Conservation (phyloP, 1,140 invertebrate species). For the Atopsyche davidsoni region DNA sequence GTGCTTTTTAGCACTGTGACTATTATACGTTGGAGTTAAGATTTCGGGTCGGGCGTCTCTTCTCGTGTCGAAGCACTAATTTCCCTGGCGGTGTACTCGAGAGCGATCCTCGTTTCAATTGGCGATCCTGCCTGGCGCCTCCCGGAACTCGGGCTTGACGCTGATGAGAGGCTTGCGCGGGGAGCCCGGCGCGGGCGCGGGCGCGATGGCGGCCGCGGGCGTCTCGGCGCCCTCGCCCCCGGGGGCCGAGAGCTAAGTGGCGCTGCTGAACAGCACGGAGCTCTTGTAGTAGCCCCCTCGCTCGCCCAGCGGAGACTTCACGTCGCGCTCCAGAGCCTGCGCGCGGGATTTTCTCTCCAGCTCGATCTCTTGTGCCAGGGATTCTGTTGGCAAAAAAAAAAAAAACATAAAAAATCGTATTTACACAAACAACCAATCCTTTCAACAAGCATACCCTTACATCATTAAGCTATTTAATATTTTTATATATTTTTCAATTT, state of each 20-base stretch:
- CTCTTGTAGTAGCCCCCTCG: slow-evolving; percentile 77
- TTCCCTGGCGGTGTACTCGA: neutral
- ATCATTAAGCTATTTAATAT: no score
- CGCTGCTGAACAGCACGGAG: slow-evolving; percentile 75
- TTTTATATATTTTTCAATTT: no score
- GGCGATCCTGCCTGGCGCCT: slow-evolving; percentile 41
- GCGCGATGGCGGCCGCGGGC: slow-evolving; percentile 10
- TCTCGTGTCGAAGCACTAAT: neutral
- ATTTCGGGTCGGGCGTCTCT: neutral
- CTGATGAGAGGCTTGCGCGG: slow-evolving; percentile 47
- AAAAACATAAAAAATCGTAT: slow-evolving; percentile 10
- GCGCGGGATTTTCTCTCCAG: slow-evolving; percentile 77
- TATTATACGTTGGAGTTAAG: no score
- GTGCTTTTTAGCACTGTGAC: slow-evolving; percentile 5
- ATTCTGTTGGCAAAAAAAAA: slow-evolving; percentile 54
- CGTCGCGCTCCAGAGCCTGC: slow-evolving; percentile 70
- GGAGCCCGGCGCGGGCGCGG: slow-evolving; percentile 33
- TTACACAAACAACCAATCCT: neutral
- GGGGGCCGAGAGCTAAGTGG: slow-evolving; percentile 60
- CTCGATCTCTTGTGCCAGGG: slow-evolving; percentile 76
- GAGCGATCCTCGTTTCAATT: slow-evolving; percentile 9
- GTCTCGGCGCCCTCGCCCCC: slow-evolving; percentile 24
- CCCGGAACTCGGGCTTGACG: slow-evolving; percentile 48
- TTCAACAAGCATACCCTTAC: no score
- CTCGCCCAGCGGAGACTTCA: slow-evolving; percentile 78